Conservation (phyloP, 2,797 vertebrate species). For the Pseudotriccus pelzelni region DNA sequence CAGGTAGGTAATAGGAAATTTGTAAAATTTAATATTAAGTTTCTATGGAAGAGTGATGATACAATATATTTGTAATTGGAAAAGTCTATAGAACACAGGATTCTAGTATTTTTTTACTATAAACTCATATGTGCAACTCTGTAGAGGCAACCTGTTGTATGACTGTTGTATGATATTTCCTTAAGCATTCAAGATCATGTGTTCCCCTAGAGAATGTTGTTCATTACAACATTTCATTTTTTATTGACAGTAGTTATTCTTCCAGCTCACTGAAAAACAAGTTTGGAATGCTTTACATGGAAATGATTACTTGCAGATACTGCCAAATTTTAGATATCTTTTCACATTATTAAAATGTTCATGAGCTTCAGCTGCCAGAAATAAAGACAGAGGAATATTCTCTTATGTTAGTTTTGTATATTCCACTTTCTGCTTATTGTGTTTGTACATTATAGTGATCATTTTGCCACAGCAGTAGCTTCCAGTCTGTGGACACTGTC, state of each 20-base stretch:
- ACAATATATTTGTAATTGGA: not conserved
- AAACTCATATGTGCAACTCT: conserved; percentile 43
- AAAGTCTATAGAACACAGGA: not conserved
- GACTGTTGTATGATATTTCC: conserved; percentile 71
- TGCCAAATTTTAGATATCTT: not conserved
- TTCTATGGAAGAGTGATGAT: not conserved
- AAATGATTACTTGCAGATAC: not conserved
- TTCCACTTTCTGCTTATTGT: not conserved
- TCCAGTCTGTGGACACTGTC: not conserved
- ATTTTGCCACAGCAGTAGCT: not conserved
- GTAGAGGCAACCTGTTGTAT: conserved; percentile 51
- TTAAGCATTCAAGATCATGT: conserved; percentile 57
- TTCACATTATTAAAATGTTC: not conserved
- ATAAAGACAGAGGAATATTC: not conserved
- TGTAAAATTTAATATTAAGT: not conserved
- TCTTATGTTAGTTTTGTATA: not conserved
- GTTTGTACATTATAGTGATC: not conserved
- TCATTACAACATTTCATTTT: not conserved
- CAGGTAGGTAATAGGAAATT: not conserved
- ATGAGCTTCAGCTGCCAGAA: not conserved
- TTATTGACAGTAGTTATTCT: not conserved
- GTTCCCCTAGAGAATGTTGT: conserved; percentile 43
- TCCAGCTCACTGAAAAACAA: not conserved
- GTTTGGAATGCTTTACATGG: not conserved
- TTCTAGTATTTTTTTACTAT: conserved; percentile 47